Evolutionary conservation across 1,140 invertebrate genomes (phyloP), one percentile per base, ranked within the genome.

Genomic region (Chelonus insularis): DNA sequence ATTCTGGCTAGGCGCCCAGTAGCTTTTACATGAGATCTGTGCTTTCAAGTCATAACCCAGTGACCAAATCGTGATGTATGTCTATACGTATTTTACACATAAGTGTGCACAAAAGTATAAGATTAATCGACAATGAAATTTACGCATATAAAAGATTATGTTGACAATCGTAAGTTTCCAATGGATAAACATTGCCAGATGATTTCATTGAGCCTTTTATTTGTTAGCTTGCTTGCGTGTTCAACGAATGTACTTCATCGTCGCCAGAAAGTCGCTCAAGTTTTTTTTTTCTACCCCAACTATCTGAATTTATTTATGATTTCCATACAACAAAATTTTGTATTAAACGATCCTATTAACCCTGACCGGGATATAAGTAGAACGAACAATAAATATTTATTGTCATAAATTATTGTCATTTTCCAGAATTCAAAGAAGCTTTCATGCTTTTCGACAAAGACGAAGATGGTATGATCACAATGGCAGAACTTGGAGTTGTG

Each of bases 381-480:
- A 4, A 7, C 25, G 7, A 29, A 29, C 3, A 29, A 29, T 29
- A 29, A 29, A 29, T 29, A 29, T 29, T 29, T 7, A 29, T 29
- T 29, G n/a, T 7, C 25, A 29, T 29, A 29, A 29, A 29, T 45
- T 57, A n/a, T 39, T 12, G 34, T 41, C 16, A 45, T 57, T 18
- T 62, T 62, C 2, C 36, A 90, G 91, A 95, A 84, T 94, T 93
- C 83, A 93, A 94, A 80, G 93, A 95, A 79, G 93, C 93, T 5
- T 95, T 96, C 77, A 93, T 93, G 89, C 83, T 95, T 20, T 95
- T 95, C 74, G 94, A 96, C 78, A 95, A 95, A 75, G 93, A 96
- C 73, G 91, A 94, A 77, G 93, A 96, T 74, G 93, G 93, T 0
- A 91, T 89, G 23, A 94, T 96, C 68, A 94, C 91, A 14, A 90